phyloP scores from a whole-genome alignment of 2,888 invertebrate genomes.

The Pelosia muscerda region DNA sequence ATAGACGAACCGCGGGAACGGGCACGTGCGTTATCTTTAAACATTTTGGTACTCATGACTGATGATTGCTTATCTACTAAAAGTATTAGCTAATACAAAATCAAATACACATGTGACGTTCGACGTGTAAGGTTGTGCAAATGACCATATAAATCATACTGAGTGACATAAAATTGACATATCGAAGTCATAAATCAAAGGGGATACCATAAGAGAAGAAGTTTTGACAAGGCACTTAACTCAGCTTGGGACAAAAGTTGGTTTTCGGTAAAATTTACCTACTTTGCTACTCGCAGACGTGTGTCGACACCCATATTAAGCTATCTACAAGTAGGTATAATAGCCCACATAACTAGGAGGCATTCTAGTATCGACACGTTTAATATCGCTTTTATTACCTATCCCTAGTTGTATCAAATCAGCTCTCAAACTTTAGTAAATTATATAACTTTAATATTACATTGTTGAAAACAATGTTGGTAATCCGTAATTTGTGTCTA shows the following conservation, averaged over 20 bases:
- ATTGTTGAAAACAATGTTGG: background rate
- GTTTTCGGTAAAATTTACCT: constrained; percentile 66
- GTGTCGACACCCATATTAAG: background rate
- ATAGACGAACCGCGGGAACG: background rate
- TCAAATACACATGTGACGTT: constrained; percentile 12
- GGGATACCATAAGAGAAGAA: constrained; percentile 78
- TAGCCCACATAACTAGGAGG: background rate
- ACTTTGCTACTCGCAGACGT: constrained; percentile 14
- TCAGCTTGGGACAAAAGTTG: constrained; percentile 66
- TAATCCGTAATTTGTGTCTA: background rate
- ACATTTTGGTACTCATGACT: background rate
- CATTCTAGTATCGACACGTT: background rate
- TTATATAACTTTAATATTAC: background rate
- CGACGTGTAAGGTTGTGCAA: constrained; percentile 62
- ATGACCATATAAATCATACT: constrained; percentile 82
- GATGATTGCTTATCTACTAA: background rate
- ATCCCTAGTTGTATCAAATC: background rate
- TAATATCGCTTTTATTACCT: constrained; percentile 1
- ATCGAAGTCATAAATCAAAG: constrained; percentile 83
- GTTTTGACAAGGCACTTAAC: constrained; percentile 83
- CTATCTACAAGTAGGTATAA: no score
- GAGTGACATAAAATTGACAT: constrained; percentile 83
- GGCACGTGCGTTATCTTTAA: background rate
- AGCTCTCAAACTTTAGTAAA: background rate
- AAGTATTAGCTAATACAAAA: constrained; percentile 11